Evolutionary conservation across 1,140 invertebrate species (phyloP).

Genomic region (Hylaeus anthracinus): DNA sequence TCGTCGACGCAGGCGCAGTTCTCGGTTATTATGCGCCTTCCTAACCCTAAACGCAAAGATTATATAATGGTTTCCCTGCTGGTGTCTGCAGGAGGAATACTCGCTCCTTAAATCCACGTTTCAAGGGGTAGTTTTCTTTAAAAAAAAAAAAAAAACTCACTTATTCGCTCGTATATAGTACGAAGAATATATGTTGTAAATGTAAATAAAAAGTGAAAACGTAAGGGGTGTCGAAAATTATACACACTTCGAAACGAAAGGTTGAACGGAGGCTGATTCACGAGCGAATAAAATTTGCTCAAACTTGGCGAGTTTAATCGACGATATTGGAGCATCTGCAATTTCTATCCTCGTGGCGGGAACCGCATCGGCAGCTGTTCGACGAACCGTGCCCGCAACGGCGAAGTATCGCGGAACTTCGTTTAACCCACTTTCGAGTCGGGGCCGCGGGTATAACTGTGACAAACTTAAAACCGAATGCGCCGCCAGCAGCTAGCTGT

Average conservation of each 20-base stretch:
- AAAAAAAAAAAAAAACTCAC: no score
- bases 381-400: slow-evolving; percentile 22
- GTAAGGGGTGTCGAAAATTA: no score
- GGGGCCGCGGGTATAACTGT: slow-evolving; percentile 59
- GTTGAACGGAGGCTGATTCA: no score
- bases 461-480: slow-evolving; percentile 70
- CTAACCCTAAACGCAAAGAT: slow-evolving; percentile 53
- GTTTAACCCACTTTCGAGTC: slow-evolving; percentile 75
- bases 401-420: slow-evolving; percentile 64
- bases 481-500: slow-evolving; percentile 54
- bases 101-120: no score
- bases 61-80: slow-evolving; percentile 30
- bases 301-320: slow-evolving; percentile 20
- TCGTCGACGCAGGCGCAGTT: slow-evolving; percentile 47
- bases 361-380: slow-evolving; percentile 13
- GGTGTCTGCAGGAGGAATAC: not conserved
- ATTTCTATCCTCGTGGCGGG: slow-evolving; percentile 7
- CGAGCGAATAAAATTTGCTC: no score
- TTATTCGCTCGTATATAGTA: no score
- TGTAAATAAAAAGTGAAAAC: no score
- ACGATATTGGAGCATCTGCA: slow-evolving; percentile 18
- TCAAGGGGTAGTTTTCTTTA: no score
- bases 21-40: slow-evolving; percentile 36
- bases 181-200: no score
- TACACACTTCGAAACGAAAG: no score